These are phyloP conservation scores for Eucera pruinosa DNA, from an alignment of 2,888 invertebrate species.

Conservation along the genomic window DNA sequence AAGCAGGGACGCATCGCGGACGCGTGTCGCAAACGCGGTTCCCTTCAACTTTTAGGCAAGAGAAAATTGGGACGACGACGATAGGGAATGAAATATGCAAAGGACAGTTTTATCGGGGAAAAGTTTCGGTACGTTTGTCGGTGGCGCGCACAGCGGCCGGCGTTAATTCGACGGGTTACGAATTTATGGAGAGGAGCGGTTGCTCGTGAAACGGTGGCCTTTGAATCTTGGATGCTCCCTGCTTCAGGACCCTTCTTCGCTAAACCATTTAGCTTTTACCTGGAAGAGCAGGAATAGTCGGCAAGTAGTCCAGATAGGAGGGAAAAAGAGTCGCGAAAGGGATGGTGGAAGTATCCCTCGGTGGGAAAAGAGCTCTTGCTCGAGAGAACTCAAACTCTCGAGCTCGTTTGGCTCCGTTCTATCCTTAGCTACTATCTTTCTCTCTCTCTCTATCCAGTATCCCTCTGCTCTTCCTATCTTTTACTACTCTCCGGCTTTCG, in stretches of 20 bases:
- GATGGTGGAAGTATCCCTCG: conserved; percentile 31
- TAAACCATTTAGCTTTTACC: conserved; percentile 71
- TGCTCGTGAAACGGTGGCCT: conserved; percentile 27
- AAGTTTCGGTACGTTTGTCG: conserved; percentile 9
- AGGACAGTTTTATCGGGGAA: conserved; percentile 24
- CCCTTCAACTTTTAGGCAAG: not conserved
- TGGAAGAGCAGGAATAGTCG: conserved; percentile 32
- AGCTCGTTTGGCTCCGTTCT: conserved; percentile 62
- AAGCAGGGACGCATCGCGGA: not conserved
- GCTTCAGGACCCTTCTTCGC: conserved; percentile 43
- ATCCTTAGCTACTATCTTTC: conserved; percentile 3
- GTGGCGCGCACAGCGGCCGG: conserved; percentile 3
- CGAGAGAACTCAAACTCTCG: conserved; percentile 56
- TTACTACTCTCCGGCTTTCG: too few species aligned
- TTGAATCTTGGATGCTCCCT: conserved; percentile 44
- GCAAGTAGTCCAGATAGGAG: conserved; percentile 18
- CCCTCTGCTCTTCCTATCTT: not conserved
- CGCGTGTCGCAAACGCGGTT: not conserved
- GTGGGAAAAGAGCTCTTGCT: conserved; percentile 47
- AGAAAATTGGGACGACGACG: not conserved
- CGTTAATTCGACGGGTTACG: conserved; percentile 29
- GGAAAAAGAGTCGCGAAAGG: conserved; percentile 28
- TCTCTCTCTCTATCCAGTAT: not conserved
- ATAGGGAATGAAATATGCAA: conserved; percentile 11
- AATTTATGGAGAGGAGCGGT: conserved; percentile 32